These are phyloP conservation scores for Hippocampus kuda DNA, from an alignment of 2,797 vertebrate genomes.

Conservation along the genomic window DNA sequence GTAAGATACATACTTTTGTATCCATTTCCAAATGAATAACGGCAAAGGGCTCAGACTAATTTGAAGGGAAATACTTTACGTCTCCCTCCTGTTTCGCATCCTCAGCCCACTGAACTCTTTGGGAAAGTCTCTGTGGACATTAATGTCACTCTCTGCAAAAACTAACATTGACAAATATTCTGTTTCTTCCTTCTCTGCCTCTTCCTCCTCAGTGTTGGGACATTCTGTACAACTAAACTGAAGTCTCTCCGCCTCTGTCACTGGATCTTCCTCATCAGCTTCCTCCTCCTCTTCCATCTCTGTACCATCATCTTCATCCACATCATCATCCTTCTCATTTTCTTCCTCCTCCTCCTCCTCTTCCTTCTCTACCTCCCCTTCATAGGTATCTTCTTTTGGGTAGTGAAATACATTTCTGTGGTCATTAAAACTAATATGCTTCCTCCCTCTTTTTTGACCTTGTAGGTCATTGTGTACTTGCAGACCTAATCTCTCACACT, in stretches of 20 bases:
- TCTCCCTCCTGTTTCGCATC: constrained; percentile 61
- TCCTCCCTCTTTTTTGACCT: constrained; percentile 28
- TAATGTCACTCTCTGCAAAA: constrained; percentile 8
- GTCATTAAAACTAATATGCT: constrained; percentile 55
- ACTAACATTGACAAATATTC: constrained; percentile 22
- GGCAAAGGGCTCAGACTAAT: neutral
- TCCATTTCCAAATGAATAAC: neutral
- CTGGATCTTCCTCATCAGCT: constrained; percentile 75
- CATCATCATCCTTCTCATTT: constrained; percentile 56
- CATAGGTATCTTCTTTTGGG: constrained; percentile 46
- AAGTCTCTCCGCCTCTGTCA: constrained; percentile 79
- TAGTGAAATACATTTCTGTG: constrained; percentile 58
- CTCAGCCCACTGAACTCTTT: constrained; percentile 54
- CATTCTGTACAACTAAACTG: constrained; percentile 63
- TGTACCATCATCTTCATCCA: constrained; percentile 40
- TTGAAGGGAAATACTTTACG: constrained; percentile 11
- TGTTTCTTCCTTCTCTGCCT: constrained; percentile 48
- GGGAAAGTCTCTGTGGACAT: constrained; percentile 9
- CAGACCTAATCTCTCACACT: constrained; percentile 29
- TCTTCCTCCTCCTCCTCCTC: constrained; percentile 43
- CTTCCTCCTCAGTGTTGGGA: constrained; percentile 63
- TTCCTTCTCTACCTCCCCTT: constrained; percentile 35
- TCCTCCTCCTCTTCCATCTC: constrained; percentile 63
- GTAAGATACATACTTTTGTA: neutral
- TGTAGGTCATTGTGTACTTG: constrained; percentile 40